These are phyloP conservation scores for Chymomyza caudatula DNA, from an alignment of 2,888 invertebrate genomes.

Conservation along the genomic window DNA sequence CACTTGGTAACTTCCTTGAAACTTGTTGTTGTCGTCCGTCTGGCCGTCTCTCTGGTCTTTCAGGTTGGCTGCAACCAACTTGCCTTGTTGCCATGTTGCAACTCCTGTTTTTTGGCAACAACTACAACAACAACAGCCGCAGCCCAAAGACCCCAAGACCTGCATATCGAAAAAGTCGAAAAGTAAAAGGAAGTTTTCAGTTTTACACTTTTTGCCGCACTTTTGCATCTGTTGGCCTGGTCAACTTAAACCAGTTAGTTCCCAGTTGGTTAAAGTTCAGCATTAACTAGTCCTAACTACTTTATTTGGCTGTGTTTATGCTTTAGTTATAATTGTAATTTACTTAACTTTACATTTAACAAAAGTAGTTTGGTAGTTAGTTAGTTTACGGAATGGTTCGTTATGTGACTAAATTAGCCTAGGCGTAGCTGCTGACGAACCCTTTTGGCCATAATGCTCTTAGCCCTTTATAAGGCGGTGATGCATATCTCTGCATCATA, in stretches of 20 bases:
- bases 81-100: neutral
- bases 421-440: too few relatives aligned
- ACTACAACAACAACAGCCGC: neutral
- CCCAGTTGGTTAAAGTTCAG: neutral
- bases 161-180: constrained; percentile 41
- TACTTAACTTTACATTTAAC: neutral
- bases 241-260: neutral
- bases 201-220: neutral
- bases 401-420: too few relatives aligned
- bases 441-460: too few relatives aligned
- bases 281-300: neutral
- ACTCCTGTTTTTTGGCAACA: constrained; percentile 6
- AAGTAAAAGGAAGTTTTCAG: constrained; percentile 57
- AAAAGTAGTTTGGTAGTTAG: too few relatives aligned
- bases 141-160: constrained; percentile 61
- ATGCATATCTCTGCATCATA: too few relatives aligned
- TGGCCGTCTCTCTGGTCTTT: constrained; percentile 35
- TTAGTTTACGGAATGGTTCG: too few relatives aligned
- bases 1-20: constrained; percentile 48
- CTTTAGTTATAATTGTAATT: neutral
- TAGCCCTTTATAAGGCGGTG: too few relatives aligned
- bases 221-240: neutral
- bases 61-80: neutral
- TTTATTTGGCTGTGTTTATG: neutral
- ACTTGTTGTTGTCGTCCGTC: too few relatives aligned